Conservation (phyloP, 92 coral and sea anemone species). For the Phenganax stokvisi region DNA sequence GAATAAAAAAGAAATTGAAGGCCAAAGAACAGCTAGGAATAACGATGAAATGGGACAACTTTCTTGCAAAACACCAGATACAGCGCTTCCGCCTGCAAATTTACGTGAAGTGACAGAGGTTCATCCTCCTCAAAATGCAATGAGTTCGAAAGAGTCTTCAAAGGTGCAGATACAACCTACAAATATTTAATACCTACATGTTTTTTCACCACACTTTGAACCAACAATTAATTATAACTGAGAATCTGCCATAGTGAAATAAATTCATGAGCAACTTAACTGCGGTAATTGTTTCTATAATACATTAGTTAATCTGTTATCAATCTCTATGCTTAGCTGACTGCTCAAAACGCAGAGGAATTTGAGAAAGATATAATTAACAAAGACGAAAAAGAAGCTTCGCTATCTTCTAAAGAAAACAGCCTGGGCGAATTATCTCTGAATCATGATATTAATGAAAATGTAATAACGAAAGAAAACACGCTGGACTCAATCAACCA, state of each 20-base stretch:
- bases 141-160: conserved; percentile 51
- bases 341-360: not conserved
- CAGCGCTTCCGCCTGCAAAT: conserved; percentile 38
- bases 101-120: conserved; percentile 55
- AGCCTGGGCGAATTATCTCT: conserved; percentile 9
- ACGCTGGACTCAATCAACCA: conserved; percentile 37
- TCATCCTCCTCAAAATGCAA: conserved; percentile 77
- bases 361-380: not conserved
- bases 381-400: conserved; percentile 10
- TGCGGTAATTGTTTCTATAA: too few relatives aligned
- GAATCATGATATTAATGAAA: conserved; percentile 8
- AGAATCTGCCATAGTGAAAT: not conserved
- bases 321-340: not conserved
- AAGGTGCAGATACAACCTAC: conserved; percentile 46
- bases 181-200: too few relatives aligned
- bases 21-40: not conserved
- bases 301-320: too few relatives aligned
- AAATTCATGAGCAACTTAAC: not conserved
- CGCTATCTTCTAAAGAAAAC: conserved; percentile 27
- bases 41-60: conserved; percentile 35
- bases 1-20: conserved; percentile 58
- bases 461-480: conserved; percentile 24
- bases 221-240: not conserved
- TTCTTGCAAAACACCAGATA: conserved; percentile 53
- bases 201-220: not conserved